phyloP scores from a whole-genome alignment of 2,113 vertebrate genomes.

The Tupaia tana region DNA sequence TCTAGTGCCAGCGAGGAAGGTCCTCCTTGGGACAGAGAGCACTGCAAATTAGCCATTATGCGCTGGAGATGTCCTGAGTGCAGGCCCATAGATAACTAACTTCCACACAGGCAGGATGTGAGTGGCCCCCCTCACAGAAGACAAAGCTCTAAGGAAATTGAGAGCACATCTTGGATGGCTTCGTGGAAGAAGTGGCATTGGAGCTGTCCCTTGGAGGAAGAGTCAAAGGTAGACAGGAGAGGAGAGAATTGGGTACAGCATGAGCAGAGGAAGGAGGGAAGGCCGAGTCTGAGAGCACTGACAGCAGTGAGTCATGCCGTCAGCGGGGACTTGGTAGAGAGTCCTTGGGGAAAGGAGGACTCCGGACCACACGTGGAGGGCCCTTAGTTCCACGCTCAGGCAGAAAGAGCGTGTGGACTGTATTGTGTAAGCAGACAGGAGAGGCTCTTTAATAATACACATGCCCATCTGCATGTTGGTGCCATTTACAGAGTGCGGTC shows the following conservation, averaged over 20 bases:
- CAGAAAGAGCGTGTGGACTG: neutral
- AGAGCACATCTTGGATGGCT: neutral
- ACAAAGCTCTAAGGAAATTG: neutral
- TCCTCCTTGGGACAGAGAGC: neutral
- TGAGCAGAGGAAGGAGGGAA: neutral
- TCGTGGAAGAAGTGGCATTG: neutral
- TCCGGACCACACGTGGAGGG: neutral
- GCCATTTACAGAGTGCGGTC: neutral
- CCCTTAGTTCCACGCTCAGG: neutral
- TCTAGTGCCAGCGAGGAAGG: neutral
- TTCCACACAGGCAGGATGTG: neutral
- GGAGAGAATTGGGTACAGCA: neutral
- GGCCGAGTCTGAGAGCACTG: rapidly evolving
- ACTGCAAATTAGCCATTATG: rapidly evolving
- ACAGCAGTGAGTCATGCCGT: neutral
- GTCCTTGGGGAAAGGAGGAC: neutral
- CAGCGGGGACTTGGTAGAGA: neutral
- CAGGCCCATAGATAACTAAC: neutral
- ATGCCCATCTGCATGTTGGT: neutral
- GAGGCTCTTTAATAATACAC: neutral
- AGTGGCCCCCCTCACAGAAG: neutral
- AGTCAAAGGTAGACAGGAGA: neutral
- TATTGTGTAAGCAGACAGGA: neutral
- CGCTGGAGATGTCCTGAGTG: neutral
- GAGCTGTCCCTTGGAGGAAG: neutral